Percentiles rank a stretch among this genome's conserved stretches.
These are phyloP conservation scores for Florisuga fusca DNA, from an alignment of 2,797 vertebrate species.

Conservation along the genomic window DNA sequence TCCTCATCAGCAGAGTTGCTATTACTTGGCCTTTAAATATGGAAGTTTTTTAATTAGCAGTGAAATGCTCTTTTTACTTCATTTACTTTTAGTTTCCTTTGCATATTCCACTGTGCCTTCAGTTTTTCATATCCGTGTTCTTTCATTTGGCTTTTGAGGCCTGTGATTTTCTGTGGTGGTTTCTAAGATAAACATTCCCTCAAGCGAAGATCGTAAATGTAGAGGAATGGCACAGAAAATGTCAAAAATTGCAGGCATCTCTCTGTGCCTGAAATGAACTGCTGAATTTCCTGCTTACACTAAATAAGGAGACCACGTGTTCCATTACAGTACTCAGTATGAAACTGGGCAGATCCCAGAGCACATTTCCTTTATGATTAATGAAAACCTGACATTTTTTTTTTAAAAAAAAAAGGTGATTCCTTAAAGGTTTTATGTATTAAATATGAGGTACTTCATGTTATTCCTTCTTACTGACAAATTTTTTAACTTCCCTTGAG, in stretches of 20 bases:
- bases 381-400: constrained; percentile 8
- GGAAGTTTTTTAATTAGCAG: constrained; percentile 41
- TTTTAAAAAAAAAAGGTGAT: too few species aligned
- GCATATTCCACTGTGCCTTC: neutral
- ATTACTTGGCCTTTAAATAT: constrained; percentile 42
- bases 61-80: constrained; percentile 46
- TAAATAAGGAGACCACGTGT: neutral
- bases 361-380: neutral
- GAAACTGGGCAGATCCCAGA: constrained; percentile 1
- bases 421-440: neutral
- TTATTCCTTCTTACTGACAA: neutral
- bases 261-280: neutral
- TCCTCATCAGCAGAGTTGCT: constrained; percentile 27
- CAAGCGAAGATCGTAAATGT: neutral
- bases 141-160: constrained; percentile 23
- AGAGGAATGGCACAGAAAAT: neutral
- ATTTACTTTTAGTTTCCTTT: neutral
- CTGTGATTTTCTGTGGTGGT: constrained; percentile 10
- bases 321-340: neutral
- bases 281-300: constrained; percentile 4
- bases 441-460: neutral
- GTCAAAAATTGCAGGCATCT: neutral
- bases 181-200: constrained; percentile 15
- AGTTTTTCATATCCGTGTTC: neutral
- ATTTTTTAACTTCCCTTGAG: neutral